These are phyloP conservation scores for Chrysogorgia sp. DNA, from an alignment of 92 coral and sea anemone species.

Conservation along the genomic window DNA sequence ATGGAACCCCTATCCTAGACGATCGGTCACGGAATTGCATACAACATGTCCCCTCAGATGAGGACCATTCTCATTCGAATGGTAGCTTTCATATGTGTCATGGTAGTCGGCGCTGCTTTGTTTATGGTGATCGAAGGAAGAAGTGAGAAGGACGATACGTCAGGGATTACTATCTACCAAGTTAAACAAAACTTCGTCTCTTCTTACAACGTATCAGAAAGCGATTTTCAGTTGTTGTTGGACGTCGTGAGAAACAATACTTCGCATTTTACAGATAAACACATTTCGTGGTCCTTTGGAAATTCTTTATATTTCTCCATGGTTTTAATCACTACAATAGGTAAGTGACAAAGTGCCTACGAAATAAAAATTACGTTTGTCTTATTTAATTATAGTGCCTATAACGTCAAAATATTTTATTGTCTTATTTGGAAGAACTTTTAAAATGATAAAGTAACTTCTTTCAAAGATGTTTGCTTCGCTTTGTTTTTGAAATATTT, in stretches of 20 bases:
- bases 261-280: background rate
- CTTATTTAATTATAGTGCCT: too few relatives aligned
- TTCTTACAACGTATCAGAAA: background rate
- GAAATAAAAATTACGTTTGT: background rate
- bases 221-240: background rate
- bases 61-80: constrained; percentile 1
- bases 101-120: constrained; percentile 8
- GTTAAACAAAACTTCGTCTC: background rate
- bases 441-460: too few relatives aligned
- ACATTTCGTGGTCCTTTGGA: constrained; percentile 5
- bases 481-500: too few relatives aligned
- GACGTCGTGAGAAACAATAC: constrained; percentile 15
- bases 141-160: background rate
- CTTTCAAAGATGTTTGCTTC: too few relatives aligned
- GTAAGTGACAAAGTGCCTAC: constrained; percentile 1
- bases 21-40: too few relatives aligned
- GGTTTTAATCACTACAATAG: constrained; percentile 13
- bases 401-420: too few relatives aligned
- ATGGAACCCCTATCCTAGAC: too few relatives aligned
- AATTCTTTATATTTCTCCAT: constrained; percentile 21
- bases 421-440: too few relatives aligned
- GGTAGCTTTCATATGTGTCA: background rate
- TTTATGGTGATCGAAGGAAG: constrained; percentile 17
- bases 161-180: background rate
- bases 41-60: background rate